These are phyloP conservation scores for Littorina saxatilis DNA, from an alignment of 1,140 invertebrate genomes.

Conservation along the genomic window DNA sequence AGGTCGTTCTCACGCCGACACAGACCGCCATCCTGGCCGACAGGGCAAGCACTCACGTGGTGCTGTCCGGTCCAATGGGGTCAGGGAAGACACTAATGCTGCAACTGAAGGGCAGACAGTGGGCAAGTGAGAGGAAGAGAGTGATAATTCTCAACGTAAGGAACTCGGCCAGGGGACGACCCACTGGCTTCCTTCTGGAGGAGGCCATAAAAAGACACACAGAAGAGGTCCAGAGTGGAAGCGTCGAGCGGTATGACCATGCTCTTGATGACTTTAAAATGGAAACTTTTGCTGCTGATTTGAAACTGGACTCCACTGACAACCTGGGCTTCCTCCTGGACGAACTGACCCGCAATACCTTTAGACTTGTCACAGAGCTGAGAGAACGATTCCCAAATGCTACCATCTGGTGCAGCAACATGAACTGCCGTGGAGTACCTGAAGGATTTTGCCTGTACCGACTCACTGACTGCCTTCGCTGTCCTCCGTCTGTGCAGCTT, in stretches of 20 bases:
- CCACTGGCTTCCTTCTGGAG: not conserved
- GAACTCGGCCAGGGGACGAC: not conserved
- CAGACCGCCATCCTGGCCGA: too few relatives aligned
- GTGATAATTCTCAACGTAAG: slow-evolving; percentile 20
- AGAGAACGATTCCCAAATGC: not conserved
- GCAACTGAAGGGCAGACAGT: slow-evolving; percentile 31
- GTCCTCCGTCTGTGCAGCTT: slow-evolving; percentile 9
- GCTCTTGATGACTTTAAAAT: slow-evolving; percentile 3
- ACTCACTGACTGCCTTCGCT: not conserved
- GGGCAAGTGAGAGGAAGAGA: too few relatives aligned
- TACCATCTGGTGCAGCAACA: slow-evolving; percentile 17
- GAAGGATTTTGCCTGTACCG: not conserved
- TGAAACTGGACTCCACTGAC: not conserved
- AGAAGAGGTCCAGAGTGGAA: not conserved
- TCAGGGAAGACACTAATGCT: slow-evolving; percentile 22
- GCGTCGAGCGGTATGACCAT: slow-evolving; percentile 2
- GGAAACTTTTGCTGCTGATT: not conserved
- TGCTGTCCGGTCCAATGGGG: slow-evolving; percentile 23
- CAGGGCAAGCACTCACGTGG: too few relatives aligned
- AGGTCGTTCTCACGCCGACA: too few relatives aligned
- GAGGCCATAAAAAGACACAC: not conserved
- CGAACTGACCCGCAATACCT: not conserved
- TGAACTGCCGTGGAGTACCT: too few relatives aligned
- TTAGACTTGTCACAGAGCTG: not conserved
- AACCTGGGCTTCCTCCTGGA: slow-evolving; percentile 14